Evolutionary conservation across 2,797 vertebrate species (phyloP), one percentile per base, ranked within the genome.

Genomic region (Eospalax fontanierii): DNA sequence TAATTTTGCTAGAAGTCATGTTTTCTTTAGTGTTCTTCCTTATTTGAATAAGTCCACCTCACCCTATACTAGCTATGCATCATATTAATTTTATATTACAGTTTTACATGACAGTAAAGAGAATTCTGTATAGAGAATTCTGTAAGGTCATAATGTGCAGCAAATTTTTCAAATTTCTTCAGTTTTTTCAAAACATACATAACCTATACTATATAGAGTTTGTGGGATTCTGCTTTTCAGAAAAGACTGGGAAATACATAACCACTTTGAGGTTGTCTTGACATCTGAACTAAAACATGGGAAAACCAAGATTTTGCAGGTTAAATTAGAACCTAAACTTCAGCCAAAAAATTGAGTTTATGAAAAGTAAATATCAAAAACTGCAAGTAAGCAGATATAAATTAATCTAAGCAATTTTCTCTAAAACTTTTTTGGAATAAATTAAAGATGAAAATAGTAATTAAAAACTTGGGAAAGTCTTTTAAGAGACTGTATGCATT

Each of bases 341-440:
- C 9, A 83, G 50, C 26, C 90, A 30, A 75, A 90, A 97, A 93
- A 10, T 85, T 87, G 71, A 63, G 26, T 92, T 74, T 90, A 78
- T 93, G 33, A 83, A 97, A 95, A 94, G 92, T 26, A 97, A 96
- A 84, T 54, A 85, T 5, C 33, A 79, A 54, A 89, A 96, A 43
- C 15, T 94, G 38, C 76, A 95, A 96, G 79, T 90, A 91, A 90
- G 65, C n/a, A 96, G 57, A 86, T 82, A 35, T 74, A 92, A 97
- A 82, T 78, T 95, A 92, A 95, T 66, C 7, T 92, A 93, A 96
- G 88, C 26, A 70, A 30, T 89, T 96, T 96, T 84, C 8, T 95
- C 96, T 97, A 95, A 97, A 97, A 93, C 96, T 86, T 75, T 54
- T 93, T 66, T 94, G 97, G 92, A 81, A 21, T 87, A 94, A 75